Percentiles rank a stretch among this genome's conserved stretches.
Evolutionary conservation across 2,113 vertebrate species (phyloP).

Genomic region (Platysternon megacephalum): DNA sequence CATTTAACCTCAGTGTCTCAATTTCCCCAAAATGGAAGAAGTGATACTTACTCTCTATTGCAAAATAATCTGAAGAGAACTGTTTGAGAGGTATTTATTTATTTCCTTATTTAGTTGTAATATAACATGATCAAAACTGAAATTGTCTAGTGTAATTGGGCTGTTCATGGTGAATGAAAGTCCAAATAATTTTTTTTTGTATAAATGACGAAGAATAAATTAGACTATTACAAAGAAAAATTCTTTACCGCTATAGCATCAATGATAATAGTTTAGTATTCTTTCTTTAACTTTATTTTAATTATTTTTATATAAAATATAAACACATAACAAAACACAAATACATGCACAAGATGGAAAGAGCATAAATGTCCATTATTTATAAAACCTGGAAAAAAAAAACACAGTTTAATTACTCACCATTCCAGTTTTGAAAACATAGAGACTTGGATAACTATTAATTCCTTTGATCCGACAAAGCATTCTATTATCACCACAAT

Average conservation of each 20-base stretch:
- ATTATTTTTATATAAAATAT: not conserved
- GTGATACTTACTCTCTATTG: not conserved
- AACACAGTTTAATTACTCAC: conserved; percentile 72
- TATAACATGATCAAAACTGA: not conserved
- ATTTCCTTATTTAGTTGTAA: not conserved
- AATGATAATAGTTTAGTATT: not conserved
- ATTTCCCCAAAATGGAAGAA: not conserved
- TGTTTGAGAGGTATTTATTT: not conserved
- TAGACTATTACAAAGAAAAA: not conserved
- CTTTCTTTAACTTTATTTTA: not conserved
- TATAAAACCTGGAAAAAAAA: not conserved
- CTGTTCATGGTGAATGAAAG: not conserved
- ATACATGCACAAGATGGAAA: not conserved
- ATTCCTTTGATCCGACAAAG: conserved; percentile 94
- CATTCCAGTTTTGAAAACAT: conserved; percentile 88
- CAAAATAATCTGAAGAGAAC: not conserved
- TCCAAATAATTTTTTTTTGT: not conserved
- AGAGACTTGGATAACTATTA: conserved; percentile 94
- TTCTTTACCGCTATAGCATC: not conserved
- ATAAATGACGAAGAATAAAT: not conserved
- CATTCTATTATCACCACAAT: conserved; percentile 95
- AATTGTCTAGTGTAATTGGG: not conserved
- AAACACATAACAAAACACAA: not conserved
- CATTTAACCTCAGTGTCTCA: not conserved
- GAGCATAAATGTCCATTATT: not conserved